These are phyloP conservation scores for Oplegnathus fasciatus DNA, from an alignment of 2,113 vertebrate genomes.

Conservation along the genomic window DNA sequence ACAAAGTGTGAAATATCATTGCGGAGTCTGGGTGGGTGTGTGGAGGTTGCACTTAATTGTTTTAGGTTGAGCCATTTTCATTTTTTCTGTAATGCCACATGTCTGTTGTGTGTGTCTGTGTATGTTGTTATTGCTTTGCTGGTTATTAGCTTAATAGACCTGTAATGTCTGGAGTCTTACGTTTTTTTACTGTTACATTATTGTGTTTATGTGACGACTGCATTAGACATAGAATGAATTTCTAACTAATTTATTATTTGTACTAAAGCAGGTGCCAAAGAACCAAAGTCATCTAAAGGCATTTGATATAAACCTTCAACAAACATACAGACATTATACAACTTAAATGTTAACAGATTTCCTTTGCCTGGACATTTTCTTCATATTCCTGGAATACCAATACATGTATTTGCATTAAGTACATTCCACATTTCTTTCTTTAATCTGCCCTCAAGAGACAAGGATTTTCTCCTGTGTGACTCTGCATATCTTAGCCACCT, in stretches of 20 bases:
- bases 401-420: conserved; percentile 46
- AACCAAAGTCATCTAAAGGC: background rate
- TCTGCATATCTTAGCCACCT: conserved; percentile 71
- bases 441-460: conserved; percentile 65
- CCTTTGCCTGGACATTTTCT: background rate
- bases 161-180: background rate
- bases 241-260: background rate
- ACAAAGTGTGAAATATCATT: conserved; percentile 10
- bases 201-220: background rate
- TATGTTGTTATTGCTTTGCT: background rate
- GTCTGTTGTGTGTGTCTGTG: background rate
- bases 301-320: background rate
- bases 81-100: background rate
- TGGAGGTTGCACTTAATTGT: background rate
- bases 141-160: background rate
- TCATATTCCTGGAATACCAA: conserved; percentile 13
- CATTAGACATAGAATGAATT: background rate
- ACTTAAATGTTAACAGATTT: background rate
- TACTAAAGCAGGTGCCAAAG: background rate
- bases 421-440: conserved; percentile 57
- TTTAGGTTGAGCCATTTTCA: background rate
- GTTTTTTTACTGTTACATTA: background rate
- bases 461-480: conserved; percentile 66
- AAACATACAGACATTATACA: conserved; percentile 1
- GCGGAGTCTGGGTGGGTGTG: background rate